A percentile compares a stretch with the other conserved stretches of the same genome.
Conservation (phyloP, 2,888 invertebrate species). For the Tethea ocularis region DNA sequence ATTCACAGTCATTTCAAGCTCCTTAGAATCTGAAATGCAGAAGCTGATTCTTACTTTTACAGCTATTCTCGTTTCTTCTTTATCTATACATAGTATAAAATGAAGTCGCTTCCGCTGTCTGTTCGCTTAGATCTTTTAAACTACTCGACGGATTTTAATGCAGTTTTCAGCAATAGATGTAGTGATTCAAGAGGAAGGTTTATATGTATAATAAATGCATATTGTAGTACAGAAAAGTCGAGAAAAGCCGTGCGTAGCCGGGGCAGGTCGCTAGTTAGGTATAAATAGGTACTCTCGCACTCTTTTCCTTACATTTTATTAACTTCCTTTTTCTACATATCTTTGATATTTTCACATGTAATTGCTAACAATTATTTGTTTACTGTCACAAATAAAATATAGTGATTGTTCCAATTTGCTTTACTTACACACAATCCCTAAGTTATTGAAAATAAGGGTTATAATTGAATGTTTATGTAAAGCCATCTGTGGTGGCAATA, state of each 20-base stretch:
- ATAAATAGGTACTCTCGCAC: too few species aligned
- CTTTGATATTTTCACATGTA: background rate
- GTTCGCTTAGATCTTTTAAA: too few species aligned
- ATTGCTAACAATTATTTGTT: background rate
- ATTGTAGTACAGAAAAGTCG: too few species aligned
- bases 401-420: background rate
- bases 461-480: background rate
- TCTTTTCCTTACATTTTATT: background rate
- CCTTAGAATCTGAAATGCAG: background rate
- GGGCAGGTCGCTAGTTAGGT: too few species aligned
- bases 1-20: slow-evolving; percentile 6
- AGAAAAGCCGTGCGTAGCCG: too few species aligned
- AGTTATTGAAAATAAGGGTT: background rate
- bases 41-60: background rate
- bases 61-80: background rate
- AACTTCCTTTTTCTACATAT: background rate
- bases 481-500: slow-evolving; percentile 7
- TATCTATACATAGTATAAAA: too few species aligned
- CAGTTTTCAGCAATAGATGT: too few species aligned
- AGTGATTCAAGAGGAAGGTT: too few species aligned
- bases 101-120: too few species aligned
- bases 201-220: too few species aligned
- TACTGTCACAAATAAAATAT: background rate
- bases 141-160: too few species aligned
- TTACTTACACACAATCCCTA: background rate